phyloP scores from a whole-genome alignment of 1,140 invertebrate genomes.

The Zaprionus tsacasi region DNA sequence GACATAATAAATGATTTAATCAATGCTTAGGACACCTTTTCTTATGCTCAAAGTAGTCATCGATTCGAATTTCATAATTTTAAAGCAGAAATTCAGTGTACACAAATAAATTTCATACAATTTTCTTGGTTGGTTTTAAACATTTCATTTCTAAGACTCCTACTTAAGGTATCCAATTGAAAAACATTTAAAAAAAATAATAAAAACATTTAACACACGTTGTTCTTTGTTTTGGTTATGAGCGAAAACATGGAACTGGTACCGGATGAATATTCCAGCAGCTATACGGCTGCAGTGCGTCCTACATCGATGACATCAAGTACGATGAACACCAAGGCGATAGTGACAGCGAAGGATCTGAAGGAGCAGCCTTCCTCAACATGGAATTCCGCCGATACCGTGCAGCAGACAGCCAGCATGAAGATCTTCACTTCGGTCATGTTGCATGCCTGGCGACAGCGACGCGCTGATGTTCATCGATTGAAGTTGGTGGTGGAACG shows the following conservation, averaged over 20 bases:
- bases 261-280: background rate
- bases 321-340: background rate
- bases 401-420: conserved; percentile 32
- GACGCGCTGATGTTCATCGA: conserved; percentile 54
- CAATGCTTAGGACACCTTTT: conserved; percentile 31
- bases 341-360: background rate
- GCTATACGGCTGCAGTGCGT: background rate
- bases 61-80: conserved; percentile 22
- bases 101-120: conserved; percentile 26
- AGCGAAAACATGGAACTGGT: conserved; percentile 8
- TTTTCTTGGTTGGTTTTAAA: conserved; percentile 20
- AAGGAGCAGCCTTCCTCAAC: background rate
- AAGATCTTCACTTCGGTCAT: conserved; percentile 63
- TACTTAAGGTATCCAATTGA: background rate
- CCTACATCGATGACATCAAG: background rate
- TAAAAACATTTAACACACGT: no score
- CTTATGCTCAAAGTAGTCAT: conserved; percentile 16
- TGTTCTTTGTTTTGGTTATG: background rate
- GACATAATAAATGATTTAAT: conserved; percentile 47
- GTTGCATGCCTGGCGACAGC: conserved; percentile 65
- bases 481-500: conserved; percentile 44
- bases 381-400: background rate
- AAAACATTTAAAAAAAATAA: background rate
- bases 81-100: conserved; percentile 16
- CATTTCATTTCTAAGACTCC: conserved; percentile 6